Evolutionary conservation across 2,113 vertebrate genomes (phyloP).

Genomic region (Drymodes brunneopygia): DNA sequence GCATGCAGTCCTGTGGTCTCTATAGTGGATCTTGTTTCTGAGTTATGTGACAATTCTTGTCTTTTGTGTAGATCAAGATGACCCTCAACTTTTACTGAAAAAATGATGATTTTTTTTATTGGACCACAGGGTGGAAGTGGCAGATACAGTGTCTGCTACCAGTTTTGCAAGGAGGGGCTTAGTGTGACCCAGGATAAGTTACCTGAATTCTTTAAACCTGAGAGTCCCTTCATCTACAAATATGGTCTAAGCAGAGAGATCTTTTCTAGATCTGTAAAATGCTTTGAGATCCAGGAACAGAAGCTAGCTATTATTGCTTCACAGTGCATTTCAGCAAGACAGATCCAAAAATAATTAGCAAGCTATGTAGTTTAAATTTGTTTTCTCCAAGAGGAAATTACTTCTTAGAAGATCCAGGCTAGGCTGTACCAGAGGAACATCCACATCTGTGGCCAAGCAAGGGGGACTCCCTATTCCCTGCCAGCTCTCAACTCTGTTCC

Average conservation of each 20-base stretch:
- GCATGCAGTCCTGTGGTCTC: background rate
- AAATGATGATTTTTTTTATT: background rate
- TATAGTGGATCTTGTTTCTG: background rate
- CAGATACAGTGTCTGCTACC: background rate
- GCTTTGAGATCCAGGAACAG: background rate
- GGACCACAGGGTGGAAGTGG: background rate
- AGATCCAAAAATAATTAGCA: background rate
- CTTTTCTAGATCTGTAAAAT: background rate
- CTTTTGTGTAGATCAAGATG: background rate
- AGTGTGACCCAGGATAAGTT: background rate
- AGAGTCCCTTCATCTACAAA: background rate
- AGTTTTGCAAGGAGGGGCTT: background rate
- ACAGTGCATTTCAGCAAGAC: background rate
- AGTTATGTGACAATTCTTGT: background rate
- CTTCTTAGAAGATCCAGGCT: background rate
- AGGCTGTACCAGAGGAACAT: background rate
- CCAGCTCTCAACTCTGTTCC: background rate
- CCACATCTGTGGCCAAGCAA: background rate
- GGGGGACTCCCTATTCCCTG: background rate
- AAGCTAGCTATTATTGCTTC: background rate
- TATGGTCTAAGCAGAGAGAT: background rate
- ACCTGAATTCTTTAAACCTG: background rate
- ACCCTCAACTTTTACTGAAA: background rate
- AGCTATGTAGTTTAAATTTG: background rate
- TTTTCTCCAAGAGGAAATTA: background rate